These are phyloP conservation scores for Melanocharis versteri DNA, from an alignment of 2,113 vertebrate species.

Conservation along the genomic window DNA sequence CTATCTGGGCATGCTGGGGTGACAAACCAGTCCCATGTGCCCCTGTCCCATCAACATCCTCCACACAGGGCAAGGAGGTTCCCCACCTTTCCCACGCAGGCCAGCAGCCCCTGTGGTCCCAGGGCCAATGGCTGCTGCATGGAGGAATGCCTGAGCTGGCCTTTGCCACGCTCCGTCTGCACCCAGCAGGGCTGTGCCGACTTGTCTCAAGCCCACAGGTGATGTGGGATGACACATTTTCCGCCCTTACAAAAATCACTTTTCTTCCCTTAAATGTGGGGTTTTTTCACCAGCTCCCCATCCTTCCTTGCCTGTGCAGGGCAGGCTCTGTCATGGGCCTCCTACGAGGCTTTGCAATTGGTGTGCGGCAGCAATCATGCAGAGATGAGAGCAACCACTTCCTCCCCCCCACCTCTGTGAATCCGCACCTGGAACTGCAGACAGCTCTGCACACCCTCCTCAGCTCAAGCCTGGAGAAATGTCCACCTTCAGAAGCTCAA, in stretches of 20 bases:
- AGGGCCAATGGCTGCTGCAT: neutral
- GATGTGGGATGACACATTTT: neutral
- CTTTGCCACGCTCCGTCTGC: accelerated
- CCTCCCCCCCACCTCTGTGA: neutral
- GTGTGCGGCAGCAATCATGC: neutral
- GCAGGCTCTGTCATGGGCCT: neutral
- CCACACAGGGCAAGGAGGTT: neutral
- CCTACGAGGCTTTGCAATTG: neutral
- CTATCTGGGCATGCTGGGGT: neutral
- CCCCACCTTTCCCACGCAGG: accelerated
- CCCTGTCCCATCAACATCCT: neutral
- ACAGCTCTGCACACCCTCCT: neutral
- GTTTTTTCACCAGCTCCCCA: neutral
- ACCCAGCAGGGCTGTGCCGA: accelerated
- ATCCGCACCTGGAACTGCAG: neutral
- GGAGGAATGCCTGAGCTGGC: neutral
- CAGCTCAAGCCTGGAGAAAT: neutral
- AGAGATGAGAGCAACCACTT: slow-evolving; percentile 42
- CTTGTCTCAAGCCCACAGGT: neutral
- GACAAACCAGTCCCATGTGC: neutral
- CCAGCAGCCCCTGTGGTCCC: neutral
- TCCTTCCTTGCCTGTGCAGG: neutral
- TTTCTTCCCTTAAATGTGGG: neutral
- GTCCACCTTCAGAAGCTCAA: accelerated
- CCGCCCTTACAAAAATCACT: neutral